Percentiles rank a stretch among this genome's conserved stretches.
These are phyloP conservation scores for Macrocentrus cingulum DNA, from an alignment of 1,140 invertebrate species.

Conservation along the genomic window DNA sequence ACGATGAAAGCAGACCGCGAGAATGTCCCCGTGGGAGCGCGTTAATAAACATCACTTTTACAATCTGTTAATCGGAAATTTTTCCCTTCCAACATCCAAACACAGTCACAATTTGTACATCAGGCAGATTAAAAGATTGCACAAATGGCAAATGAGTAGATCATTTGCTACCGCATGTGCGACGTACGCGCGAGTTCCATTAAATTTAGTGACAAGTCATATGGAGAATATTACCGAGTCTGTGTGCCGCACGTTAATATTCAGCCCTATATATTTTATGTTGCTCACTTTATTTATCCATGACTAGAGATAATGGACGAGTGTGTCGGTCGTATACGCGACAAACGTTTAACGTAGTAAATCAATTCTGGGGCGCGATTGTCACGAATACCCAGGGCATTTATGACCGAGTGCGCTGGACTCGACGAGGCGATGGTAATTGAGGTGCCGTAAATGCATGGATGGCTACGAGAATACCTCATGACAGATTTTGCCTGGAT, in stretches of 20 bases:
- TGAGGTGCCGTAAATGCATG: constrained; percentile 23
- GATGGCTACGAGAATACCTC: constrained; percentile 13
- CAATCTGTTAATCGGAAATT: background rate
- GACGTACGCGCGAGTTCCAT: no score
- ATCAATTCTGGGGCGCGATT: constrained; percentile 25
- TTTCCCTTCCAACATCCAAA: background rate
- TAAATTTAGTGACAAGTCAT: no score
- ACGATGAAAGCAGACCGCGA: background rate
- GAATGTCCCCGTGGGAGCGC: no score
- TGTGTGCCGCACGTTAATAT: constrained; percentile 6
- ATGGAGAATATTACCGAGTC: no score
- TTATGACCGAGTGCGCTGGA: constrained; percentile 23
- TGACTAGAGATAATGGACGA: constrained; percentile 24
- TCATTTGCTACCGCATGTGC: no score
- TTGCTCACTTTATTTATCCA: constrained; percentile 22
- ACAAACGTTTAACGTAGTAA: constrained; percentile 29
- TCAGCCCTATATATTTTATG: constrained; percentile 10
- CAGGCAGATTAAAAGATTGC: no score
- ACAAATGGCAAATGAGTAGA: no score
- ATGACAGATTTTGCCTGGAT: constrained; percentile 21
- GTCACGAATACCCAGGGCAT: constrained; percentile 26
- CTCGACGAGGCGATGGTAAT: constrained; percentile 20
- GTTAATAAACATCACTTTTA: no score
- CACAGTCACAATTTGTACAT: no score
- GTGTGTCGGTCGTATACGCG: constrained; percentile 23